Evolutionary conservation across 2,888 invertebrate species (phyloP).

Genomic region (Amaurobius ferox): DNA sequence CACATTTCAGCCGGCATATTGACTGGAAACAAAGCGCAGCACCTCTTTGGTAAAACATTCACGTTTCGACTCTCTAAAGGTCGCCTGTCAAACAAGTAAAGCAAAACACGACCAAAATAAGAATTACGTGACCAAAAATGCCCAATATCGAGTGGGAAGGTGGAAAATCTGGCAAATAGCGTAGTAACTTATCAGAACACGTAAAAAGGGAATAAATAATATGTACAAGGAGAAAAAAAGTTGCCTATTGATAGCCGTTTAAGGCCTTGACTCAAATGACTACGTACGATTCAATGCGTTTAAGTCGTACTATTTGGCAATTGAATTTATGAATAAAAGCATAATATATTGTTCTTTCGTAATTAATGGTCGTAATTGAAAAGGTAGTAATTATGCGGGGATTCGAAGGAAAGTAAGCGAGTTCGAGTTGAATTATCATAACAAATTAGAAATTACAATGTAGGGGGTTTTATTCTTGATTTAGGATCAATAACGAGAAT

Average conservation of each 20-base stretch:
- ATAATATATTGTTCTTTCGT: conserved; percentile 10
- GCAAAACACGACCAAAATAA: background rate
- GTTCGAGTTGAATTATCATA: background rate
- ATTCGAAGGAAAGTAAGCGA: background rate
- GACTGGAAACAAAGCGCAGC: too few relatives aligned
- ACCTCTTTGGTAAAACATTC: background rate
- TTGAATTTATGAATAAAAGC: background rate
- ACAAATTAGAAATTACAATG: conserved; percentile 6
- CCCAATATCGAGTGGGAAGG: conserved; percentile 5
- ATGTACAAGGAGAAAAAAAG: background rate
- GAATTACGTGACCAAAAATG: conserved; percentile 14
- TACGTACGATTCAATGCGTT: background rate
- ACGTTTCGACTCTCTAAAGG: background rate
- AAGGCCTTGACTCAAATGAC: background rate
- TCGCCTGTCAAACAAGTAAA: conserved; percentile 16
- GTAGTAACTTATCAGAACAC: conserved; percentile 16
- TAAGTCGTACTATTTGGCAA: conserved; percentile 2
- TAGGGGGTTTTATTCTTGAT: background rate
- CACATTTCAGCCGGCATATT: background rate
- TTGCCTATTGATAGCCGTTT: conserved; percentile 9
- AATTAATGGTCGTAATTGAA: conserved; percentile 5
- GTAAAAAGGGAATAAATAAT: conserved; percentile 10
- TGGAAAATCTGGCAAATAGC: conserved; percentile 14
- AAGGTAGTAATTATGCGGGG: conserved; percentile 1
- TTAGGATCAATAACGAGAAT: background rate